Percentiles rank a stretch among this genome's conserved stretches.
phyloP scores from a whole-genome alignment of 2,113 vertebrate species.

The Isurus oxyrinchus region DNA sequence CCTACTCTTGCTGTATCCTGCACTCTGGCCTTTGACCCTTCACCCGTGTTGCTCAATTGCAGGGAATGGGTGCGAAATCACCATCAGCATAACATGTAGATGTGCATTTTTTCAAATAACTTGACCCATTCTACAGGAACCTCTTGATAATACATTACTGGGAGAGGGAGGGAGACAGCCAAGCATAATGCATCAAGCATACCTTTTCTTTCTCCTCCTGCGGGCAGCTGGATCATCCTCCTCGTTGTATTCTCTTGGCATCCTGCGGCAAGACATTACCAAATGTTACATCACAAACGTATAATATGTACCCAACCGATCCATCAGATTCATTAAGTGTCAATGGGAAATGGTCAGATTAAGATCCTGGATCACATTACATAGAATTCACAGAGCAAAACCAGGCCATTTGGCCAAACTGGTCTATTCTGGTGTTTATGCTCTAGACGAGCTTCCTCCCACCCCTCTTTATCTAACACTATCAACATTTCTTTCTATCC shows the following conservation, averaged over 20 bases:
- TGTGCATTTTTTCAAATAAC: neutral
- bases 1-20: neutral
- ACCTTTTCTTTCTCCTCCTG: conserved; percentile 96
- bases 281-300: neutral
- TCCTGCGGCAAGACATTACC: conserved; percentile 56
- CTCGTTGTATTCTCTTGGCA: conserved; percentile 97
- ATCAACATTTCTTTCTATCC: neutral
- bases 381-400: neutral
- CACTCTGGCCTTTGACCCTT: neutral
- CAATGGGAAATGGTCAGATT: neutral
- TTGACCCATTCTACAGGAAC: too few relatives aligned
- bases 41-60: neutral
- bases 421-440: neutral
- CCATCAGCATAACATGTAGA: neutral
- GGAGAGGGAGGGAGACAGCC: neutral
- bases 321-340: neutral
- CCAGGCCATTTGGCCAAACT: neutral
- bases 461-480: too few relatives aligned
- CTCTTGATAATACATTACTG: neutral
- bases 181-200: conserved; percentile 9
- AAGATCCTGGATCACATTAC: neutral
- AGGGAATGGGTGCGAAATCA: neutral
- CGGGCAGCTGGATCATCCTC: conserved; percentile 96
- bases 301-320: neutral
- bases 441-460: neutral